Percentiles rank a stretch among this genome's conserved stretches.
Conservation (phyloP, 2,113 vertebrate species). For the Pheucticus melanocephalus region DNA sequence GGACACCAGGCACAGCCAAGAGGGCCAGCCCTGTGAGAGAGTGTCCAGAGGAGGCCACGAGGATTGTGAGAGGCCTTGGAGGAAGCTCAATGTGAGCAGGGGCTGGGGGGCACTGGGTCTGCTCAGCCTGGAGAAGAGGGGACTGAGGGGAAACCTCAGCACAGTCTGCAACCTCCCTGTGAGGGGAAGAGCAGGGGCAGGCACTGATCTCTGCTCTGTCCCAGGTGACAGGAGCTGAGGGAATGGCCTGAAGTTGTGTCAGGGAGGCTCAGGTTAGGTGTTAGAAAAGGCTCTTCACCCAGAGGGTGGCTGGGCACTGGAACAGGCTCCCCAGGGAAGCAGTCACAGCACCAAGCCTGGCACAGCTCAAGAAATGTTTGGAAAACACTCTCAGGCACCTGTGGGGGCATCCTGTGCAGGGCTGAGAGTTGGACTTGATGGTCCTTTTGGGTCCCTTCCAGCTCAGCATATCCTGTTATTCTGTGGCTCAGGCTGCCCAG, state of each 20-base stretch:
- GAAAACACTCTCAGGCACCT: accelerated
- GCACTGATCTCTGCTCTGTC: not conserved
- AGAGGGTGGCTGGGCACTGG: not conserved
- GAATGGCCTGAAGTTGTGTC: not conserved
- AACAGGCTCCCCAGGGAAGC: not conserved
- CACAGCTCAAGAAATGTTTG: not conserved
- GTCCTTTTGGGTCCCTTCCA: not conserved
- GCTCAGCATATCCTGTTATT: not conserved
- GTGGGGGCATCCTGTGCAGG: not conserved
- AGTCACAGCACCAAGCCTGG: not conserved
- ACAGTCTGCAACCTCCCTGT: accelerated
- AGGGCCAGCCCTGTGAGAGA: not conserved
- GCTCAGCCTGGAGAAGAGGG: not conserved
- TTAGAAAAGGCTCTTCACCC: not conserved
- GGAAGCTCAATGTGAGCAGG: accelerated
- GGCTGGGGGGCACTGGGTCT: not conserved
- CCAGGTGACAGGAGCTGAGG: not conserved
- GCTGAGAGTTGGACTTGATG: accelerated
- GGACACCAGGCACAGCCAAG: too few relatives aligned
- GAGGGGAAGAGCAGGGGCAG: not conserved
- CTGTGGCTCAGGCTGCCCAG: not conserved
- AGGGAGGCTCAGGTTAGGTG: not conserved
- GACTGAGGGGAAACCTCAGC: not conserved
- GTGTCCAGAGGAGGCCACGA: accelerated
- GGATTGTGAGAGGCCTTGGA: too few relatives aligned